Base-by-base conservation (phyloP, 2,888 invertebrate species). In the Sminthurinus aureus region DNA sequence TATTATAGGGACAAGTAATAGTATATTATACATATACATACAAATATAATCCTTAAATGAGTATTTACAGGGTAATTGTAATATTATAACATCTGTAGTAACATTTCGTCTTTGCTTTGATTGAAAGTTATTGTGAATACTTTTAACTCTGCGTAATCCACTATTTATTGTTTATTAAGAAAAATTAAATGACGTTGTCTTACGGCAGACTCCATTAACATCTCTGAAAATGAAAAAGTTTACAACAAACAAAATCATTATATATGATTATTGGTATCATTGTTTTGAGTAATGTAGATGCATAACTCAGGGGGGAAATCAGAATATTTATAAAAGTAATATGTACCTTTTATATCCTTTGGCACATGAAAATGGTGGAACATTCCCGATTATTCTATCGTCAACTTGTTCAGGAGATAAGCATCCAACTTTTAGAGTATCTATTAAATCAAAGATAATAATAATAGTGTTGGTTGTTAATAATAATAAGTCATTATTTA, bases 281-380 rank as follows among this genome's bases (percentile, higher is more conserved):
- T 12, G 18, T 51, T 38, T 26, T 20, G 38, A 15, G 9, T 4
- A n/a, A 51, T 50, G 0, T 51, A 38, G 1, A 38, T 38, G 11
- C 26, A 79, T n/a, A 69, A 69, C 20, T 9, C 24, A 11, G 3
- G 20, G 69, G 20, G 38, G 6, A 38, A 38, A 38, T 38, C 38
- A 69, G 22, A 69, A 20, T 69, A 20, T 22, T 20, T 20, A n/a
- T 69, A 3, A n/a, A 67, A 13, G 12, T 11, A 50, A 82, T 52
- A 15, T 73, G 20, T 82, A 86, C 87, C 87, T 84, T 82, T 85
- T 83, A 13, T 87, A 83, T 8, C 88, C 88, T 52, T 87, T 86
- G 66, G 85, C 84, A 80, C 88, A 88, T 9, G 80, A 80, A 13
- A 88, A 84, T 12, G 84, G 83, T 6, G 87, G 87, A 0, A 87